These are phyloP conservation scores for Neodon shergylaensis DNA, from an alignment of 2,113 vertebrate species.

Conservation along the genomic window DNA sequence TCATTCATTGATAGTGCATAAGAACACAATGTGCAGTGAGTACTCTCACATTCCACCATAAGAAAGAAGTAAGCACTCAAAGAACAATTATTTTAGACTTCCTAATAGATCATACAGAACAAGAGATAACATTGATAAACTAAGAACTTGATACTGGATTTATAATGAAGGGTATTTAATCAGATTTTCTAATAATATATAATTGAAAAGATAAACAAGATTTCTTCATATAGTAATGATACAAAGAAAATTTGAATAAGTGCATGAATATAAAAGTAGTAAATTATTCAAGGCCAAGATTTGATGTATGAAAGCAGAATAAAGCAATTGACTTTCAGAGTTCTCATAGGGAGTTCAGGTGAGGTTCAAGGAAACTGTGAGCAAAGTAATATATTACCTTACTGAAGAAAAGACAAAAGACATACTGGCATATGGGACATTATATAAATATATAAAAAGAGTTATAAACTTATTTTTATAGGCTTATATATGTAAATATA, in stretches of 20 bases:
- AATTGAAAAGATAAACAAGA: slow-evolving; percentile 39
- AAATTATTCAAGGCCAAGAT: slow-evolving; percentile 34
- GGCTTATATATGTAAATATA: not conserved
- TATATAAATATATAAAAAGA: not conserved
- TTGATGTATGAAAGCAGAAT: not conserved
- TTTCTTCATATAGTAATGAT: slow-evolving; percentile 22
- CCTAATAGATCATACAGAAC: not conserved
- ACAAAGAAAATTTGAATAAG: not conserved
- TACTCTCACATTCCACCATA: not conserved
- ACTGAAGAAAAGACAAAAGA: not conserved
- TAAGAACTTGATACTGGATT: slow-evolving; percentile 2
- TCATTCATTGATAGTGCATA: not conserved
- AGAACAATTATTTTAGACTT: not conserved
- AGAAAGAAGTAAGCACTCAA: not conserved
- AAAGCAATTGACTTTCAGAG: slow-evolving; percentile 10
- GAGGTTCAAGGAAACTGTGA: not conserved
- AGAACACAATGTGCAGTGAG: not conserved
- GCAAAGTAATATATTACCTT: not conserved
- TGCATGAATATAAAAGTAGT: slow-evolving; percentile 21
- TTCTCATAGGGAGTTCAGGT: not conserved
- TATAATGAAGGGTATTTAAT: slow-evolving; percentile 49
- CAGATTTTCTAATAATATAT: not conserved
- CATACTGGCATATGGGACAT: not conserved
- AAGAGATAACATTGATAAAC: slow-evolving; percentile 20
- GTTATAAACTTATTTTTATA: not conserved